These are phyloP conservation scores for Dermochelys coriacea DNA, from an alignment of 2,797 vertebrate genomes.

Conservation along the genomic window DNA sequence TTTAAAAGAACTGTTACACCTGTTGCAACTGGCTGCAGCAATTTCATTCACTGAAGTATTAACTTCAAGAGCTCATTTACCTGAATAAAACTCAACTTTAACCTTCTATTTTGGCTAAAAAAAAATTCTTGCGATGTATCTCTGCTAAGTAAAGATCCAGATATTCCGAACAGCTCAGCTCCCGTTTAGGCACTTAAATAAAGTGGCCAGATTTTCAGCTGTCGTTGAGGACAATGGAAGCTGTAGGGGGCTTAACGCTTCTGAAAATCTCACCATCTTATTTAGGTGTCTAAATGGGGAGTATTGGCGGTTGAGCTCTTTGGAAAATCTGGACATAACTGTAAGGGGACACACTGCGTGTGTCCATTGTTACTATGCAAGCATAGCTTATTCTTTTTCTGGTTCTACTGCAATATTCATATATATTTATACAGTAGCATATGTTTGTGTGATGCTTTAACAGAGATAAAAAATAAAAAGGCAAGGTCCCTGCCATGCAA, in stretches of 20 bases:
- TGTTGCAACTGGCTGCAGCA: slow-evolving; percentile 48
- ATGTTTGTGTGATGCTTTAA: background rate
- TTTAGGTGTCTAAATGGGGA: background rate
- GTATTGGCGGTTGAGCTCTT: background rate
- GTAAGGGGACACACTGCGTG: background rate
- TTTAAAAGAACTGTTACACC: slow-evolving; percentile 61
- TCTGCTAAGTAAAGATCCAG: slow-evolving; percentile 7
- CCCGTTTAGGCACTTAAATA: slow-evolving; percentile 3
- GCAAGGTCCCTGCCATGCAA: background rate
- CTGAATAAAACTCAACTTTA: slow-evolving; percentile 30
- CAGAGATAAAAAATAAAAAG: background rate
- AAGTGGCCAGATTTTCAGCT: background rate
- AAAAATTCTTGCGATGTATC: background rate
- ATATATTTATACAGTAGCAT: background rate
- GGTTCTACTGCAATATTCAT: background rate
- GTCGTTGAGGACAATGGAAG: background rate
- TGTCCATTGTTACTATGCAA: background rate
- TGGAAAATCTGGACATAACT: background rate
- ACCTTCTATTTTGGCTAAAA: slow-evolving; percentile 13
- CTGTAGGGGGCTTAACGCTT: background rate
- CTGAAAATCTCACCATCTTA: background rate
- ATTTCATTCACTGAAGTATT: slow-evolving; percentile 25
- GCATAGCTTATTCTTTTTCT: background rate
- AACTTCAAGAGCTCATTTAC: slow-evolving; percentile 4
- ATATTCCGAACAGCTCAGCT: background rate